Evolutionary conservation across 2,797 vertebrate species (phyloP).

Genomic region (Morelia viridis): DNA sequence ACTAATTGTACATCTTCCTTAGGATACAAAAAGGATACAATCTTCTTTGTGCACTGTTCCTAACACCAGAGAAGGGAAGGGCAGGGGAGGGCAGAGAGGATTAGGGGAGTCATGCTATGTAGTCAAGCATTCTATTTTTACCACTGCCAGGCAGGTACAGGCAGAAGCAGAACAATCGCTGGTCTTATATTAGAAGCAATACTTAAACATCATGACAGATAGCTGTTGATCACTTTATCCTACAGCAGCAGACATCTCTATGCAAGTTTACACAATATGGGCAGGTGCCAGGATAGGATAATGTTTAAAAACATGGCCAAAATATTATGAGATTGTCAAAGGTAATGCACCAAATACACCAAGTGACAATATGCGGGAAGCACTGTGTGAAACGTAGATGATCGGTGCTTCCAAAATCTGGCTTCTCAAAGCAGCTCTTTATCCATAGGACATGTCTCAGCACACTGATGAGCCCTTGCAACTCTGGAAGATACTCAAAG

Average conservation of each 20-base stretch:
- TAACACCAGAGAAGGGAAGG: neutral
- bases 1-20: neutral
- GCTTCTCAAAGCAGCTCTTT: neutral
- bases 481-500: neutral
- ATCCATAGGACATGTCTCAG: neutral
- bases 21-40: neutral
- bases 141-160: neutral
- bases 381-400: neutral
- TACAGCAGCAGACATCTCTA: neutral
- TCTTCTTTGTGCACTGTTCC: neutral
- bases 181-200: neutral
- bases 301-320: neutral
- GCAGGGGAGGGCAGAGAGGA: neutral
- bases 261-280: neutral
- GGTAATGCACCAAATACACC: neutral
- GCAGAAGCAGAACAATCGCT: neutral
- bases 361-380: neutral
- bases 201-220: neutral
- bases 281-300: neutral
- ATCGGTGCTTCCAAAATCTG: neutral
- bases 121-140: neutral
- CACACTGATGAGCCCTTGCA: neutral
- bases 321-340: neutral
- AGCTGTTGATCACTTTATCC: neutral
- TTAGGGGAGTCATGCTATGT: neutral